Evolutionary conservation across 2,888 invertebrate species (phyloP).

Genomic region (Andrena hattorfiana): DNA sequence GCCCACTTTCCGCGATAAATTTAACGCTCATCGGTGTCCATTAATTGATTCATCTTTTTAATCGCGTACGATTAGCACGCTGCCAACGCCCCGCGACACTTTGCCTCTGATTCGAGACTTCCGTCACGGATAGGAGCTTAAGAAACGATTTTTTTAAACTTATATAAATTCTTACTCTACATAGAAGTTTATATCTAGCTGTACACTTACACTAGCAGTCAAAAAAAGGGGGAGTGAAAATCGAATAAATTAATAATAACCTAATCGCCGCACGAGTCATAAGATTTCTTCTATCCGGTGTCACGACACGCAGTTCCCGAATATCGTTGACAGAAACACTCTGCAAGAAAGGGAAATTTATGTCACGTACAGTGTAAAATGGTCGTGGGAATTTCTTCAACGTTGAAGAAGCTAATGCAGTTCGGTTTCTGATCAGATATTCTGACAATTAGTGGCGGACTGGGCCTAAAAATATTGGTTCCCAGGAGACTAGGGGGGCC

Average conservation of each 20-base stretch:
- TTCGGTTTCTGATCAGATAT: too few relatives aligned
- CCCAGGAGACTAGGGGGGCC: too few relatives aligned
- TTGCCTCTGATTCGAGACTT: not conserved
- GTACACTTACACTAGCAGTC: not conserved
- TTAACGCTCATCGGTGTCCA: constrained; percentile 23
- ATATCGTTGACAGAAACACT: constrained; percentile 44
- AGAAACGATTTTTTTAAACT: constrained; percentile 28
- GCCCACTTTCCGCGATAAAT: constrained; percentile 6
- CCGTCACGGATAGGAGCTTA: constrained; percentile 10
- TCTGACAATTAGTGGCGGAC: too few relatives aligned
- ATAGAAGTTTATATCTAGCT: constrained; percentile 21
- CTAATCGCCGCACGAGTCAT: not conserved
- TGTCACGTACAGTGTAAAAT: not conserved
- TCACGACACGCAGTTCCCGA: constrained; percentile 54
- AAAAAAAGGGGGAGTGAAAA: constrained; percentile 22
- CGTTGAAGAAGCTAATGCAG: too few relatives aligned
- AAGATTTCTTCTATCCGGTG: not conserved
- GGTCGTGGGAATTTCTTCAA: too few relatives aligned
- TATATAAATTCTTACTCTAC: constrained; percentile 38
- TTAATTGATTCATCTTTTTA: constrained; percentile 23
- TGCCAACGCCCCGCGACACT: constrained; percentile 27
- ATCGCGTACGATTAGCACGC: constrained; percentile 31
- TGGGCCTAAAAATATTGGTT: too few relatives aligned
- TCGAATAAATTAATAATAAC: constrained; percentile 30
- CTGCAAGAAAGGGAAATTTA: constrained; percentile 34